phyloP scores from a whole-genome alignment of 2,113 vertebrate species.

The Stegastes partitus region DNA sequence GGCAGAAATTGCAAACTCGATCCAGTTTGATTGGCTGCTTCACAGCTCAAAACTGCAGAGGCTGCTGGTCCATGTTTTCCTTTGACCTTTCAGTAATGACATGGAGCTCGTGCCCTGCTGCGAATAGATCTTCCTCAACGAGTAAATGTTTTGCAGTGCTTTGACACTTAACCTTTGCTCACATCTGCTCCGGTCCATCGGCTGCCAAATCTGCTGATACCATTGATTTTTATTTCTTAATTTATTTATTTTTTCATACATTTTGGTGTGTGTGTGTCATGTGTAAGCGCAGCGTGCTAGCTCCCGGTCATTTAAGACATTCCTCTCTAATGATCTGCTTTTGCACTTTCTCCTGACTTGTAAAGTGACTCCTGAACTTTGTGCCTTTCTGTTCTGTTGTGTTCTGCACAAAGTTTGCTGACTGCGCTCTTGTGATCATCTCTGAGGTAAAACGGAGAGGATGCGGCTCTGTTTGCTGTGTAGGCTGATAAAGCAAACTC shows the following conservation, averaged over 20 bases:
- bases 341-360: neutral
- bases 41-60: neutral
- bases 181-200: slow-evolving; percentile 50
- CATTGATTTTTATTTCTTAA: slow-evolving; percentile 53
- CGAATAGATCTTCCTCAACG: slow-evolving; percentile 46
- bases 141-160: slow-evolving; percentile 49
- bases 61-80: slow-evolving; percentile 19
- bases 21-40: slow-evolving; percentile 4
- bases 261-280: slow-evolving; percentile 5
- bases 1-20: neutral
- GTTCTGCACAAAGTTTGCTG: neutral
- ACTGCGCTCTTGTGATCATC: slow-evolving; percentile 19
- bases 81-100: slow-evolving; percentile 72
- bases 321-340: slow-evolving; percentile 10
- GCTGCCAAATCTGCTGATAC: slow-evolving; percentile 58
- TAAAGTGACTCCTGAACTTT: slow-evolving; percentile 17
- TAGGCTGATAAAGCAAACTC: slow-evolving; percentile 16
- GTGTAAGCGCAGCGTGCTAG: too few species aligned
- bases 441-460: slow-evolving; percentile 20
- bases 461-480: slow-evolving; percentile 31
- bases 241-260: too few species aligned
- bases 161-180: slow-evolving; percentile 75
- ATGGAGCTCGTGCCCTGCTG: slow-evolving; percentile 18
- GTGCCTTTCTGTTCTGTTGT: neutral
- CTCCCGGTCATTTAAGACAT: slow-evolving; percentile 11